A percentile compares a stretch with the other conserved stretches of the same genome.
These are phyloP conservation scores for Gadus chalcogrammus DNA, from an alignment of 2,113 vertebrate species.

Conservation along the genomic window DNA sequence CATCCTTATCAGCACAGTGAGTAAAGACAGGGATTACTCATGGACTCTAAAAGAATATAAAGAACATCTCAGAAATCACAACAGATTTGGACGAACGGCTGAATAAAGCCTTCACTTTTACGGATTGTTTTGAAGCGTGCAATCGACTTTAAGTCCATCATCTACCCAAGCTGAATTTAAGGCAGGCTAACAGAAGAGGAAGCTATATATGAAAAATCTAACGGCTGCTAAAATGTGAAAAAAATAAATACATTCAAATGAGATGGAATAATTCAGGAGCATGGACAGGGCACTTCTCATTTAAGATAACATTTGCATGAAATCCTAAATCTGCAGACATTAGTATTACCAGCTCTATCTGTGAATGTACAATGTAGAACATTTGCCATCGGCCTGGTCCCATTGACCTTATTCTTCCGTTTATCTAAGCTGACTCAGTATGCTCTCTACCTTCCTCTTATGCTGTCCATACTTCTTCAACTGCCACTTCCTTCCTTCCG, in stretches of 20 bases:
- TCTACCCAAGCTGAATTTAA: too few relatives aligned
- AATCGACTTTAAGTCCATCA: too few relatives aligned
- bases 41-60: too few relatives aligned
- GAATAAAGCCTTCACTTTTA: too few relatives aligned
- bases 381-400: conserved; percentile 37
- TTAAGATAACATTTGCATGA: conserved; percentile 51
- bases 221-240: not conserved
- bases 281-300: conserved; percentile 24
- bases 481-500: not conserved
- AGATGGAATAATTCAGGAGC: conserved; percentile 17
- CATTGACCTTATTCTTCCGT: conserved; percentile 20
- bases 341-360: conserved; percentile 33
- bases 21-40: too few relatives aligned
- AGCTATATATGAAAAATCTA: too few relatives aligned
- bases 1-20: too few relatives aligned
- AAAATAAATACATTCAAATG: not conserved
- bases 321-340: conserved; percentile 40
- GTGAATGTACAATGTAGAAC: conserved; percentile 46
- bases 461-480: not conserved
- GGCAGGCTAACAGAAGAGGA: too few relatives aligned
- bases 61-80: too few relatives aligned
- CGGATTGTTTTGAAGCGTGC: too few relatives aligned
- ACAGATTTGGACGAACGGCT: too few relatives aligned
- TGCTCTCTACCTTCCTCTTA: not conserved
- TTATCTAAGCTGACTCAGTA: not conserved